Conservation (phyloP, 1,140 invertebrate species). For the Dryas iulia region DNA sequence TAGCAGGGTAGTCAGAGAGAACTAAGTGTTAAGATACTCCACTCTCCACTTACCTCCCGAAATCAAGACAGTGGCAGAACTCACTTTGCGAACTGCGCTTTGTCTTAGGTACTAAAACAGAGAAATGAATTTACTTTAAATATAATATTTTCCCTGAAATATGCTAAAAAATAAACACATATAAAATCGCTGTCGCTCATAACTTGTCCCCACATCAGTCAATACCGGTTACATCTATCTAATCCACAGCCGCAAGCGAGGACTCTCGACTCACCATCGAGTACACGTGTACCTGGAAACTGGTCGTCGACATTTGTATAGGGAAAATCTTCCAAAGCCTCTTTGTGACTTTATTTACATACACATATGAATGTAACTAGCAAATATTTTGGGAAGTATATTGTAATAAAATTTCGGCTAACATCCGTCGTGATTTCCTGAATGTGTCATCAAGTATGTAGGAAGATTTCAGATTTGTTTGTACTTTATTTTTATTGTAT, state of each 20-base stretch:
- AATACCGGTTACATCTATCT: constrained; percentile 27
- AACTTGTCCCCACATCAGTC: constrained; percentile 17
- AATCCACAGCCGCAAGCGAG: constrained; percentile 41
- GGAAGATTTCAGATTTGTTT: background rate
- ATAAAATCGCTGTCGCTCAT: constrained; percentile 3
- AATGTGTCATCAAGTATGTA: background rate
- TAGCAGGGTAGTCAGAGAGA: no score
- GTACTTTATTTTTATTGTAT: background rate
- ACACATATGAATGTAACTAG: no score
- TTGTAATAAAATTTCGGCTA: background rate
- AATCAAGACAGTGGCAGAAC: no score
- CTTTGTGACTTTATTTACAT: background rate
- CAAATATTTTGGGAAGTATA: background rate
- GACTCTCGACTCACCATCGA: constrained; percentile 40
- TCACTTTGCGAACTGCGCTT: no score
- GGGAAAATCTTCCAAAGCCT: background rate
- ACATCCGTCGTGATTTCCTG: no score
- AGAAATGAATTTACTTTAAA: no score
- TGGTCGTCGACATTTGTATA: background rate
- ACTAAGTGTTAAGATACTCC: no score
- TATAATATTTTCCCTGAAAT: no score
- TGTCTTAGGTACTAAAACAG: no score
- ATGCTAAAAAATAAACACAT: background rate
- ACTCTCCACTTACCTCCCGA: no score
- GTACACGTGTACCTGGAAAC: background rate